Evolutionary conservation across 1,140 invertebrate genomes (phyloP).

Genomic region (Leptinotarsa texana): DNA sequence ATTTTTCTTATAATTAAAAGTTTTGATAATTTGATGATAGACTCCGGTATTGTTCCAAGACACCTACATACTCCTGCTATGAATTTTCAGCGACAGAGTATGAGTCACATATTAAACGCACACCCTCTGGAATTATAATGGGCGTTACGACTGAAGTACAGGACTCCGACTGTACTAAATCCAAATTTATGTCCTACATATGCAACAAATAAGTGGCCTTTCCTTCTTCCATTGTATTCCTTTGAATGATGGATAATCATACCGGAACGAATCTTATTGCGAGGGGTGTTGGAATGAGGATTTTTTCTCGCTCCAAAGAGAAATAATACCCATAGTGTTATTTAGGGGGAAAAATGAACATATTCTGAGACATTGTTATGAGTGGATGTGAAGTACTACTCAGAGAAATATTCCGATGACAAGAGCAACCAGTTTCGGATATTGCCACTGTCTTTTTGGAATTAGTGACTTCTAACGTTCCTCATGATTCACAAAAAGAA

Average conservation of each 20-base stretch:
- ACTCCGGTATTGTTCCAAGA: no score
- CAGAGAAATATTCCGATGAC: no score
- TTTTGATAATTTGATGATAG: no score
- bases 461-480: no score
- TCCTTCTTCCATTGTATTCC: conserved; percentile 16
- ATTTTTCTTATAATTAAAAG: no score
- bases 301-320: background rate
- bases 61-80: no score
- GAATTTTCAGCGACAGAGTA: background rate
- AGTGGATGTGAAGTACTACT: no score
- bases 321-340: background rate
- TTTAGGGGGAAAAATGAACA: no score
- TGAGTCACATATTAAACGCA: conserved; percentile 1
- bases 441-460: no score
- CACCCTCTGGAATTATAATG: conserved; percentile 10
- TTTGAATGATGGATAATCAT: conserved; percentile 8
- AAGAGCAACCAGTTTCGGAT: no score
- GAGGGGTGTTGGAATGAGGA: conserved; percentile 5
- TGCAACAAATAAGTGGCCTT: conserved; percentile 18
- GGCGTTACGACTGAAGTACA: background rate
- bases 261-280: conserved; percentile 16
- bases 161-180: conserved; percentile 13
- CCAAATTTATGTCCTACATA: conserved; percentile 21
- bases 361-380: no score
- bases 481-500: no score